phyloP scores from a whole-genome alignment of 1,140 invertebrate species.

The Papilio polyxenes region DNA sequence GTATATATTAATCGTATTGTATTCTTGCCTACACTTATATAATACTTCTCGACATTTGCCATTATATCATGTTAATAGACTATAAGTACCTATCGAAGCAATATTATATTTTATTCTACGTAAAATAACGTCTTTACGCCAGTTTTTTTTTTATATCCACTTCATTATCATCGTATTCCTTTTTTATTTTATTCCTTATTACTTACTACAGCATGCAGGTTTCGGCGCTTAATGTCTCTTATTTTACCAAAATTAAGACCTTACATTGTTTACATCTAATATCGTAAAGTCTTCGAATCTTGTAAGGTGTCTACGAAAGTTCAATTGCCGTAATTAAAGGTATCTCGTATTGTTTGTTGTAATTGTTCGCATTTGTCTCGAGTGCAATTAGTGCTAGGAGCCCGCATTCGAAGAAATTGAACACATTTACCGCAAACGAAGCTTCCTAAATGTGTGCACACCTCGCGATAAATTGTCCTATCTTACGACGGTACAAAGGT shows the following conservation, averaged over 20 bases:
- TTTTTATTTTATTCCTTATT: too few species aligned
- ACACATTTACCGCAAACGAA: conserved; percentile 40
- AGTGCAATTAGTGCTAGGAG: conserved; percentile 43
- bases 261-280: background rate
- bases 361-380: conserved; percentile 42
- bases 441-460: conserved; percentile 19
- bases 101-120: background rate
- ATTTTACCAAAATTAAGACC: background rate
- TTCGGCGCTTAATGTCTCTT: background rate
- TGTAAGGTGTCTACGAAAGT: background rate
- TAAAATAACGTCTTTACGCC: too few species aligned
- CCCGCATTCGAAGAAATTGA: conserved; percentile 39
- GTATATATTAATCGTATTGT: conserved; percentile 9
- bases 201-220: too few species aligned
- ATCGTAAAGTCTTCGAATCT: background rate
- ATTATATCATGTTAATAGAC: background rate
- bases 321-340: conserved; percentile 37
- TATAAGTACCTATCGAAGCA: background rate
- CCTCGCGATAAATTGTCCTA: conserved; percentile 25
- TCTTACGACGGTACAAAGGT: conserved; percentile 10
- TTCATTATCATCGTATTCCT: background rate
- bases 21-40: background rate
- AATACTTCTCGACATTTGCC: background rate
- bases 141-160: too few species aligned
- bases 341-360: conserved; percentile 39